Percentiles rank a stretch among this genome's conserved stretches.
Evolutionary conservation across 2,797 vertebrate species (phyloP).

Genomic region (Sciurus carolinensis): DNA sequence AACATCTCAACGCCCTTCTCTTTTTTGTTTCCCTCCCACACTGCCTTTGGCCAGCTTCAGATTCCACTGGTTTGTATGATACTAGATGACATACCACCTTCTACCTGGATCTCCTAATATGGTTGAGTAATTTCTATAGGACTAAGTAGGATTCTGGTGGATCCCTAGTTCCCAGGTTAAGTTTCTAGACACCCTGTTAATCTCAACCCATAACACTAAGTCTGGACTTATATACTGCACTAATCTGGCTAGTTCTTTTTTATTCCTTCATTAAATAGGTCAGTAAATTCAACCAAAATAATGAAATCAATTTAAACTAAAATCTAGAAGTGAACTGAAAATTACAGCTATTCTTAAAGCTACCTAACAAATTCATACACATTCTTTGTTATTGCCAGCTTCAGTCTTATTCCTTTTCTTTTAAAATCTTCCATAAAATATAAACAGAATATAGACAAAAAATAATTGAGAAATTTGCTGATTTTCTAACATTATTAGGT

Average conservation of each 20-base stretch:
- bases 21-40: not conserved
- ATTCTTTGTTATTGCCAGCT: not conserved
- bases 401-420: conserved; percentile 22
- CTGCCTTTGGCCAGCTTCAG: not conserved
- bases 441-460: not conserved
- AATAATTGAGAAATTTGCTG: not conserved
- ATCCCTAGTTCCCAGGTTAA: not conserved
- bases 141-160: not conserved
- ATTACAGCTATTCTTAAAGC: not conserved
- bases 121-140: not conserved
- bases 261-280: not conserved
- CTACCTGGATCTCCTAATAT: not conserved
- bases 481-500: not conserved
- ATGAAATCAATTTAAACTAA: conserved; percentile 27
- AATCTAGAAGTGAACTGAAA: conserved; percentile 51
- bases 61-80: not conserved
- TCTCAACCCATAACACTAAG: not conserved
- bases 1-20: not conserved
- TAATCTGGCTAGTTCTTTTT: not conserved
- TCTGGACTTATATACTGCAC: not conserved
- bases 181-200: not conserved
- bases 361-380: not conserved
- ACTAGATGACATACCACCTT: not conserved
- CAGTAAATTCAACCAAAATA: not conserved
- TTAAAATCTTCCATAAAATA: conserved; percentile 18